phyloP scores from a whole-genome alignment of 2,888 invertebrate genomes.

The Spialia ferax region DNA sequence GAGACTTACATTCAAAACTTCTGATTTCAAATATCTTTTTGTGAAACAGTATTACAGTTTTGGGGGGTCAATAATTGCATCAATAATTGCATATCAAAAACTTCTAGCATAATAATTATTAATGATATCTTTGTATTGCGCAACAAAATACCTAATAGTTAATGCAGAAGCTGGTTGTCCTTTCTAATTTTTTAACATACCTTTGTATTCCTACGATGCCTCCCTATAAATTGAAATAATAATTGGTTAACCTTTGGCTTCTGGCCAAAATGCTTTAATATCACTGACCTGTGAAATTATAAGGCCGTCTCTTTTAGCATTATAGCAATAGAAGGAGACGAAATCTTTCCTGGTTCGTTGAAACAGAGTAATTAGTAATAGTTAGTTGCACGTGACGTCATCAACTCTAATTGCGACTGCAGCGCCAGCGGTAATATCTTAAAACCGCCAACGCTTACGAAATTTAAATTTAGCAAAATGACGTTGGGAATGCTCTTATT shows the following conservation, averaged over 20 bases:
- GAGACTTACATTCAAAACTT: too few species aligned
- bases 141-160: too few species aligned
- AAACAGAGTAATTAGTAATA: conserved; percentile 35
- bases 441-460: conserved; percentile 11
- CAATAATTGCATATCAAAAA: too few species aligned
- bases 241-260: not conserved
- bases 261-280: conserved; percentile 11
- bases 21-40: too few species aligned
- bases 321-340: conserved; percentile 22
- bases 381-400: conserved; percentile 38
- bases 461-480: conserved; percentile 11
- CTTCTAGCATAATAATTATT: too few species aligned
- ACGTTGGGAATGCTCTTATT: not conserved
- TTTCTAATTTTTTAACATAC: too few species aligned
- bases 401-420: conserved; percentile 27
- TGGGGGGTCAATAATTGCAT: too few species aligned
- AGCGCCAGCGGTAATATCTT: conserved; percentile 21
- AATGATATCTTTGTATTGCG: too few species aligned
- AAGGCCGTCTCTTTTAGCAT: conserved; percentile 18
- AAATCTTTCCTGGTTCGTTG: conserved; percentile 26
- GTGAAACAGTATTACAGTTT: too few species aligned
- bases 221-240: not conserved
- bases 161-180: too few species aligned
- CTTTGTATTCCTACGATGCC: too few species aligned
- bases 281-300: conserved; percentile 17